Evolutionary conservation across 2,888 invertebrate species (phyloP).

Genomic region (Coelopa pilipes): DNA sequence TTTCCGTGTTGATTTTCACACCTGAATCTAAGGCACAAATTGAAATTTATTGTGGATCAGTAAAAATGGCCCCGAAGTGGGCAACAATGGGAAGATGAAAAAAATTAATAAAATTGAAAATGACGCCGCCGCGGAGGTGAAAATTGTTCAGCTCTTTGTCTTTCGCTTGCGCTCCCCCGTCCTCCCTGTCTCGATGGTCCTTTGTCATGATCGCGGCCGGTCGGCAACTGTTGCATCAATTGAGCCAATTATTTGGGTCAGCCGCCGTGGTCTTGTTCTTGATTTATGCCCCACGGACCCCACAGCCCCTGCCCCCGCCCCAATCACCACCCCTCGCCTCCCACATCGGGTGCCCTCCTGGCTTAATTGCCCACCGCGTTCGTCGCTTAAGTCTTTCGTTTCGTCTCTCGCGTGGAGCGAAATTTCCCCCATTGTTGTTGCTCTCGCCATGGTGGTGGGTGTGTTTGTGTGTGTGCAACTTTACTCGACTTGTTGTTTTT

Average conservation of each 20-base stretch:
- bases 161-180: too few species aligned
- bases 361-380: constrained; percentile 8
- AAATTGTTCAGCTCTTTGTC: too few species aligned
- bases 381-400: constrained; percentile 26
- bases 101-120: too few species aligned
- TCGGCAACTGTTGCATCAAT: not conserved
- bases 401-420: not conserved
- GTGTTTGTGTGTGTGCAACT: not conserved
- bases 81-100: constrained; percentile 6
- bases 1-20: constrained; percentile 59
- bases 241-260: constrained; percentile 9
- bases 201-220: not conserved
- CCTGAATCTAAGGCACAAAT: constrained; percentile 59
- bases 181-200: too few species aligned
- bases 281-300: too few species aligned
- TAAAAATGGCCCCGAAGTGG: constrained; percentile 37
- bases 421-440: too few species aligned
- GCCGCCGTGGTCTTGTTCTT: too few species aligned
- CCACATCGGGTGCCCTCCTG: too few species aligned
- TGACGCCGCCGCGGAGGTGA: not conserved
- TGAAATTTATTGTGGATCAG: constrained; percentile 42
- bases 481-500: not conserved
- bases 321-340: too few species aligned
- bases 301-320: too few species aligned
- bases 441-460: not conserved